Evolutionary conservation across 1,140 invertebrate genomes (phyloP).

Genomic region (Mercenaria mercenaria): DNA sequence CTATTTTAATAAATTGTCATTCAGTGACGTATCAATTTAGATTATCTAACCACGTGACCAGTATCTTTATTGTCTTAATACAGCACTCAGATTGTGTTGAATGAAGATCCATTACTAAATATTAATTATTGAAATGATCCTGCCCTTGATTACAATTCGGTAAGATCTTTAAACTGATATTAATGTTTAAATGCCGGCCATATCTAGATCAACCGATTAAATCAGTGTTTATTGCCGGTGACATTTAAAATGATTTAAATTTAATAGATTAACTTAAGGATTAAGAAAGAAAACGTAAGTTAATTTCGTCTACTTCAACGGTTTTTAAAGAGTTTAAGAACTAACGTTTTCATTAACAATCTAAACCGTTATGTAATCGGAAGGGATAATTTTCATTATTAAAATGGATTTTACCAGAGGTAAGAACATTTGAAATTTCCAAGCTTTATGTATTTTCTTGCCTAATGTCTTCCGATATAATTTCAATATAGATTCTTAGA

Average conservation of each 20-base stretch:
- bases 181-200: not conserved
- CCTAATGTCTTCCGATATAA: too few species aligned
- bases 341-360: too few species aligned
- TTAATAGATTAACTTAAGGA: not conserved
- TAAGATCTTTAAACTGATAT: not conserved
- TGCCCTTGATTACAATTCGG: not conserved
- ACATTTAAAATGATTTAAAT: not conserved
- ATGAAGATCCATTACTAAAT: not conserved
- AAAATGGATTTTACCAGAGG: too few species aligned
- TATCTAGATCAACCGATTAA: too few species aligned
- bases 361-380: too few species aligned
- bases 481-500: too few species aligned
- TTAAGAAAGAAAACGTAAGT: not conserved
- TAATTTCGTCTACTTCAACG: not conserved
- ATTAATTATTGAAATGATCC: constrained; percentile 21
- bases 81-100: not conserved
- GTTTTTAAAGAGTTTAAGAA: too few species aligned
- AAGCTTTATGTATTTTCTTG: too few species aligned
- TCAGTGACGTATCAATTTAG: not conserved
- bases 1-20: not conserved
- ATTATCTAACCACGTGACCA: not conserved
- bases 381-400: too few species aligned
- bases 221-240: too few species aligned
- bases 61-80: not conserved
- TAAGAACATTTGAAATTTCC: too few species aligned